These are phyloP conservation scores for Parasteatoda tepidariorum DNA, from an alignment of 1,140 invertebrate species.

Conservation along the genomic window DNA sequence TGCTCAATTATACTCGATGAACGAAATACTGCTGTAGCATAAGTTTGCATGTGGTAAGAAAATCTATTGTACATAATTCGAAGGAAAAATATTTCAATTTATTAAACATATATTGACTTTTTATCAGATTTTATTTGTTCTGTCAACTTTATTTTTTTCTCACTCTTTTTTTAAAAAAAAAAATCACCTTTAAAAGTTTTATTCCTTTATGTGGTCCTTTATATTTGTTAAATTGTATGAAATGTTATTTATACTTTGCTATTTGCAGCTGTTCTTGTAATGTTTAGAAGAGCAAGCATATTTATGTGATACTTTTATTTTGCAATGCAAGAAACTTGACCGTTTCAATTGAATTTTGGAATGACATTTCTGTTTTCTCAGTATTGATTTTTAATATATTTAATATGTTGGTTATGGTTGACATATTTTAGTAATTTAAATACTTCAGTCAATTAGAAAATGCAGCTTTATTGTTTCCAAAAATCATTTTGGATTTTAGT, in stretches of 20 bases:
- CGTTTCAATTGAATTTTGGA: conserved; percentile 19
- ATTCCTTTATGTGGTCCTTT: too few relatives aligned
- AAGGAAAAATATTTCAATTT: too few relatives aligned
- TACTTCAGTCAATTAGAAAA: conserved; percentile 34
- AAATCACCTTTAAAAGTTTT: too few relatives aligned
- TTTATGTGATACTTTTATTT: conserved; percentile 55
- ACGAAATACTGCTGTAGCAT: too few relatives aligned
- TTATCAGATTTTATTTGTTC: too few relatives aligned
- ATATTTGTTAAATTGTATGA: conserved; percentile 5
- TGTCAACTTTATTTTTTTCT: too few relatives aligned
- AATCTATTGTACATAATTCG: too few relatives aligned
- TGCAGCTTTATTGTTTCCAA: conserved; percentile 52
- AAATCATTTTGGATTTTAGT: conserved; percentile 50
- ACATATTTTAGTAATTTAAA: conserved; percentile 37
- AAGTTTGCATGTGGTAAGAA: too few relatives aligned
- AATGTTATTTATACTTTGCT: conserved; percentile 31
- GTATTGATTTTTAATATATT: conserved; percentile 57
- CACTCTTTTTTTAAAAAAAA: too few relatives aligned
- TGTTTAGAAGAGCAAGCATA: conserved; percentile 31
- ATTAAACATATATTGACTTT: too few relatives aligned
- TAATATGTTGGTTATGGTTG: conserved; percentile 44
- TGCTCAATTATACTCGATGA: too few relatives aligned
- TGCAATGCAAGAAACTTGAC: conserved; percentile 41
- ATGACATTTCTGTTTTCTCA: conserved; percentile 42
- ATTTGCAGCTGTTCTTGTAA: conserved; percentile 13